Evolutionary conservation across 2,888 invertebrate species (phyloP), one percentile per base, ranked within the genome.

Genomic region (Erpobdella octoculata): DNA sequence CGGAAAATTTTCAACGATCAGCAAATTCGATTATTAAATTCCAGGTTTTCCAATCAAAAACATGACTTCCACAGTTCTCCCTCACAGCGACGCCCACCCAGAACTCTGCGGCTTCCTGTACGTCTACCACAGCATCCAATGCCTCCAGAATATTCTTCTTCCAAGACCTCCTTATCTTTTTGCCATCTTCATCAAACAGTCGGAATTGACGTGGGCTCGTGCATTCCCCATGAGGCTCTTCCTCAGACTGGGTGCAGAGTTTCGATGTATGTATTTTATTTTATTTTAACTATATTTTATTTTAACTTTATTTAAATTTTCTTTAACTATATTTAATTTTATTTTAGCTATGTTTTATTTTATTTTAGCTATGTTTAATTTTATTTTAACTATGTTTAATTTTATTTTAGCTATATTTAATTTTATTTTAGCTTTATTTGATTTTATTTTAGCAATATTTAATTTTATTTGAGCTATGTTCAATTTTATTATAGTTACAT

Each of bases 151-250:
- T 79, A 85, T 35, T 37, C 35, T 35, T 21, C 31, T 58, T 15
- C 46, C 58, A 35, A n/a, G n/a, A 8, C 53, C 91, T 0, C 90
- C 91, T 0, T 91, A 88, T 80, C 84, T 92, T 65, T 87, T 91
- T 74, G 91, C 89, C 0, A 86, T 92, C 73, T 85, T 92, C 64
- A 88, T 92, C 70, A 90, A 91, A 81, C 88, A 89, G 77, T 89
- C 89, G 89, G 90, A 90, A 84, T 88, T 88, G 2, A 89, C 90
- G 0, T 90, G 90, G 90, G 92, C 91, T 1, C 90, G 90, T 84
- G 87, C 91, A 62, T 89, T 91, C 79, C 86, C 86, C 9, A 77
- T 86, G 48, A 86, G 92, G 15, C 84, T 92, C 38, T 86, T 91
- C 79, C 83, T 92, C 69, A 86, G 92, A 73, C 85, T 92, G 38